Conservation (phyloP, 2,113 vertebrate species). For the Peromyscus maniculatus region DNA sequence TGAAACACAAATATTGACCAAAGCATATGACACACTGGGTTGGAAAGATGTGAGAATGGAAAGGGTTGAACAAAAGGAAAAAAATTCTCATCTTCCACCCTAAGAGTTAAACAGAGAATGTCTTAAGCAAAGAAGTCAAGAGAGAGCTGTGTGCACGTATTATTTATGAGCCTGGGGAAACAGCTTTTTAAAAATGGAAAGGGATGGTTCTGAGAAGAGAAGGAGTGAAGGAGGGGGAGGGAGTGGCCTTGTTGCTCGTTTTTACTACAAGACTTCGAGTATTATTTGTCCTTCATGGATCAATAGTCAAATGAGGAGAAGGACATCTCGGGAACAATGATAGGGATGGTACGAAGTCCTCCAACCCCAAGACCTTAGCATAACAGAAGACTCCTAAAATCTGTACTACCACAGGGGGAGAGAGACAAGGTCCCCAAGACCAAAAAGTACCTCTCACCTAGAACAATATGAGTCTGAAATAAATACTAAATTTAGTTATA, state of each 20-base stretch:
- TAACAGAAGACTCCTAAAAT: background rate
- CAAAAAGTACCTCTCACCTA: background rate
- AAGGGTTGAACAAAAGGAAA: background rate
- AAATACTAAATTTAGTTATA: background rate
- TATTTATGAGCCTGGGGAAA: constrained; percentile 63
- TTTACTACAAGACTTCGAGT: background rate
- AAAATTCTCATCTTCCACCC: background rate
- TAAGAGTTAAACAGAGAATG: constrained; percentile 1
- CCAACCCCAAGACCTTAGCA: background rate
- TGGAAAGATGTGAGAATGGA: background rate
- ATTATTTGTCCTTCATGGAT: constrained; percentile 15
- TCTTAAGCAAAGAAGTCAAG: background rate
- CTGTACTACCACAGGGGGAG: background rate
- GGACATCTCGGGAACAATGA: rapidly evolving
- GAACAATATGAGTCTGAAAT: background rate
- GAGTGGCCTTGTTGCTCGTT: background rate
- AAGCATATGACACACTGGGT: background rate
- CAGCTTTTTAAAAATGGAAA: constrained; percentile 40
- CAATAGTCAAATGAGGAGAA: background rate
- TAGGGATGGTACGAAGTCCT: background rate
- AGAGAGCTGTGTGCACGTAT: background rate
- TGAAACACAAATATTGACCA: background rate
- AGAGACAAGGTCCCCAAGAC: background rate
- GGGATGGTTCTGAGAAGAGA: background rate
- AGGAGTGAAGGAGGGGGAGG: background rate